A percentile compares a stretch with the other conserved stretches of the same genome.
Conservation (phyloP, 2,113 vertebrate genomes). For the Gymnobelideus leadbeateri region DNA sequence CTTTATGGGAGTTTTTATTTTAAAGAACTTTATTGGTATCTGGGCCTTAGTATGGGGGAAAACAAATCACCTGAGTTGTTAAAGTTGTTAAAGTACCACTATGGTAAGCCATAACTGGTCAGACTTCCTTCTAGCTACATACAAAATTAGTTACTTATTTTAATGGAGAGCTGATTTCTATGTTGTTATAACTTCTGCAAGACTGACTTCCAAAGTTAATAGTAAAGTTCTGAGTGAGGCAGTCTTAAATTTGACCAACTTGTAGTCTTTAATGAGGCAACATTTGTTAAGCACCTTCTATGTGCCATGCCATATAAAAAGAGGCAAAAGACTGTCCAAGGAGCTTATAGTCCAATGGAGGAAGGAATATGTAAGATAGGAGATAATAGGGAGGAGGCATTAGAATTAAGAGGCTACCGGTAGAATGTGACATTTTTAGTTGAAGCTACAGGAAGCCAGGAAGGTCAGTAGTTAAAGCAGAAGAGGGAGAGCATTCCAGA, state of each 20-base stretch:
- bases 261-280: not conserved
- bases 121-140: not conserved
- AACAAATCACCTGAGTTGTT: too few relatives aligned
- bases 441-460: not conserved
- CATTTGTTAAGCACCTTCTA: not conserved
- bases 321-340: too few relatives aligned
- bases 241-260: not conserved
- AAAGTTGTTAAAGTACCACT: too few relatives aligned
- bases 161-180: not conserved
- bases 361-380: not conserved
- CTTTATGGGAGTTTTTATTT: constrained; percentile 35
- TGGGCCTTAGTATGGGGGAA: too few relatives aligned
- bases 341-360: too few relatives aligned
- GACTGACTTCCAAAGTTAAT: not conserved
- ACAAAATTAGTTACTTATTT: not conserved
- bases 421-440: not conserved
- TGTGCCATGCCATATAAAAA: too few relatives aligned
- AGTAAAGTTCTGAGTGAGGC: not conserved
- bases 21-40: not conserved
- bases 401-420: not conserved
- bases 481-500: not conserved
- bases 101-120: not conserved
- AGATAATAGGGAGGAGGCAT: not conserved
- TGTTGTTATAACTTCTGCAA: not conserved
- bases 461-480: not conserved